Evolutionary conservation across 2,797 vertebrate species (phyloP).

Genomic region (Miichthys miiuy): DNA sequence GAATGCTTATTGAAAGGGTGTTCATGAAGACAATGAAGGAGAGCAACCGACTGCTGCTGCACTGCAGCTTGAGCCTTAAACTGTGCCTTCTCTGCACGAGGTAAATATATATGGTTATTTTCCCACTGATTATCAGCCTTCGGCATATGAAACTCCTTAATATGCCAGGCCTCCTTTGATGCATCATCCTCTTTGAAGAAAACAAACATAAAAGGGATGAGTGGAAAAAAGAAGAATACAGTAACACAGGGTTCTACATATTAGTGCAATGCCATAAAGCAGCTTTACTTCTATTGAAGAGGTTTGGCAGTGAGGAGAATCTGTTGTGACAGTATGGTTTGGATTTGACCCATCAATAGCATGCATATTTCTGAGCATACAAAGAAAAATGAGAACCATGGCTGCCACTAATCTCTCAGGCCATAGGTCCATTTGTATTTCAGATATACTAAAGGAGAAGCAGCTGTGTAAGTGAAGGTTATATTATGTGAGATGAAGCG

Average conservation of each 20-base stretch:
- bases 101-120: conserved; percentile 48
- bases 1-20: conserved; percentile 32
- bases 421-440: conserved; percentile 26
- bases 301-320: conserved; percentile 67
- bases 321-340: conserved; percentile 69
- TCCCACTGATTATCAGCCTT: conserved; percentile 60
- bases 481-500: conserved; percentile 1
- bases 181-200: conserved; percentile 64
- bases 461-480: conserved; percentile 2
- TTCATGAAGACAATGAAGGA: conserved; percentile 28
- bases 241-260: conserved; percentile 55
- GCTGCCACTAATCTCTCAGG: conserved; percentile 62
- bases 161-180: conserved; percentile 62
- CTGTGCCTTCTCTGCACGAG: background rate
- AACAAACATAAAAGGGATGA: conserved; percentile 65
- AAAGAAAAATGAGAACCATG: conserved; percentile 60
- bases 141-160: conserved; percentile 61
- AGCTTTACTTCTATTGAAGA: conserved; percentile 63
- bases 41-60: conserved; percentile 11
- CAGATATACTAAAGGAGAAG: background rate
- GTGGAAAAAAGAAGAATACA: conserved; percentile 45
- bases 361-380: conserved; percentile 54
- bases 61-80: conserved; percentile 5
- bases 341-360: conserved; percentile 66
- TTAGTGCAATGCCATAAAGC: conserved; percentile 49